These are phyloP conservation scores for Cyclophora punctaria DNA, from an alignment of 2,888 invertebrate genomes.

Conservation along the genomic window DNA sequence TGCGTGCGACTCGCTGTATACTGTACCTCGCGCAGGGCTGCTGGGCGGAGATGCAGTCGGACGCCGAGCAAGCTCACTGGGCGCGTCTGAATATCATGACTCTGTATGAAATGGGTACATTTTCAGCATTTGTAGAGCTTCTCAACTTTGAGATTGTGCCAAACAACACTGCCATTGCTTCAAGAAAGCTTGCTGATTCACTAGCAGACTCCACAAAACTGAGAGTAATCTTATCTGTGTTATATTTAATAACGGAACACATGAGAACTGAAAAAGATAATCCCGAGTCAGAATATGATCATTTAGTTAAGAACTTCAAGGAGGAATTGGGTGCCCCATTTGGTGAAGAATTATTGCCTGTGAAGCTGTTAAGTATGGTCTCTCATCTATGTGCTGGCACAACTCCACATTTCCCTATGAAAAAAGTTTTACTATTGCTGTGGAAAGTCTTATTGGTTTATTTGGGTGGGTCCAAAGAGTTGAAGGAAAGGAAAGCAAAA, in stretches of 20 bases:
- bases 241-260: slow-evolving; percentile 97
- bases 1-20: slow-evolving; percentile 93
- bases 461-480: slow-evolving; percentile 91
- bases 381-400: slow-evolving; percentile 96
- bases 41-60: slow-evolving; percentile 94
- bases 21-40: slow-evolving; percentile 97
- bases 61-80: slow-evolving; percentile 91
- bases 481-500: slow-evolving; percentile 84
- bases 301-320: slow-evolving; percentile 74
- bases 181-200: slow-evolving; percentile 65
- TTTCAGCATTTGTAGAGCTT: slow-evolving; percentile 92
- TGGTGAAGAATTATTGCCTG: slow-evolving; percentile 89
- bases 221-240: slow-evolving; percentile 91
- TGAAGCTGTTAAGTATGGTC: slow-evolving; percentile 96
- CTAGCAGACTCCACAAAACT: slow-evolving; percentile 91
- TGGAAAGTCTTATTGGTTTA: slow-evolving; percentile 97
- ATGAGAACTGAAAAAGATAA: slow-evolving; percentile 83
- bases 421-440: slow-evolving; percentile 93
- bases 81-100: slow-evolving; percentile 89
- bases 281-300: slow-evolving; percentile 62
- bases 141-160: slow-evolving; percentile 96
- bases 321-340: slow-evolving; percentile 74
- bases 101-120: slow-evolving; percentile 92
- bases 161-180: slow-evolving; percentile 64
- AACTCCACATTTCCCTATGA: slow-evolving; percentile 98